Conservation (phyloP, 2,113 vertebrate genomes). For the Brevimyrus niger region DNA sequence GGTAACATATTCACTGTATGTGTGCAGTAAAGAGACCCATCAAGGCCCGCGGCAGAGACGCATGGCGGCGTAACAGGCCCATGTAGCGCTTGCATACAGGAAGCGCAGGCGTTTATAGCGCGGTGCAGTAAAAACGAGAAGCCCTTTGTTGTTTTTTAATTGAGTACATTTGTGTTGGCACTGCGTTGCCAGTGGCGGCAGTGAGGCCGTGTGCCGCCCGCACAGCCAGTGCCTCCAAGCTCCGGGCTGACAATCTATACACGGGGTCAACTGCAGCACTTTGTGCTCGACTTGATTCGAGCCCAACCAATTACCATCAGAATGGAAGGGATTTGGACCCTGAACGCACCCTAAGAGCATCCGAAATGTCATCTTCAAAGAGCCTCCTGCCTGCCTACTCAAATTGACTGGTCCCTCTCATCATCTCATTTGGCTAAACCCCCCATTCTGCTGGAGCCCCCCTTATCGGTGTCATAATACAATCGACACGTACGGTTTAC, state of each 20-base stretch:
- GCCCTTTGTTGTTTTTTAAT: background rate
- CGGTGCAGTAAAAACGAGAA: background rate
- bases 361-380: constrained; percentile 13
- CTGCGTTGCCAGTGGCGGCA: background rate
- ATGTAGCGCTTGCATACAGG: background rate
- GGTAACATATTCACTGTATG: background rate
- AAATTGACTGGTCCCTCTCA: background rate
- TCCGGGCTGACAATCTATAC: background rate
- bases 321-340: constrained; percentile 3
- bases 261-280: constrained; percentile 5
- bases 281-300: background rate
- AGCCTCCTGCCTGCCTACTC: background rate
- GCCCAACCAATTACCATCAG: constrained; percentile 1
- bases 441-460: background rate
- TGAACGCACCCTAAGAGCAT: background rate
- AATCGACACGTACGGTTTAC: background rate
- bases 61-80: background rate
- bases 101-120: background rate
- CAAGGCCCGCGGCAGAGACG: background rate
- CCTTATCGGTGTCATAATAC: background rate
- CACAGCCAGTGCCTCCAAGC: background rate
- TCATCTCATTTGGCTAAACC: background rate
- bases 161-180: background rate
- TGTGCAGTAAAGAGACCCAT: background rate
- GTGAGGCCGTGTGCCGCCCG: background rate